These are phyloP conservation scores for Chinchilla lanigera DNA, from an alignment of 2,113 vertebrate species.

Conservation along the genomic window DNA sequence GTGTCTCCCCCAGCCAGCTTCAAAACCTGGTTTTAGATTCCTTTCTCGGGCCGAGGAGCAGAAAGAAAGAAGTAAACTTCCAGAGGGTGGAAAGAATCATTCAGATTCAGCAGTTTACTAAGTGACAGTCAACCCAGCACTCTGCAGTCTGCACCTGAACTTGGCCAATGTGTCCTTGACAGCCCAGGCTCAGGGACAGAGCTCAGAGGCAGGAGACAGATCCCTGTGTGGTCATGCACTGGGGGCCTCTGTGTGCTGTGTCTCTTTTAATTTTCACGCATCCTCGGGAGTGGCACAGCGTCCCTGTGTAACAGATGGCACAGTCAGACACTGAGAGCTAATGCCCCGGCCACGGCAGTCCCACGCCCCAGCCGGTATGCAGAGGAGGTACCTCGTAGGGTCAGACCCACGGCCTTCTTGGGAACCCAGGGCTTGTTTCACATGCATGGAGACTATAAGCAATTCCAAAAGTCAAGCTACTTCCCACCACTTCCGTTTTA, in stretches of 20 bases:
- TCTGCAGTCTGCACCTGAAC: not conserved
- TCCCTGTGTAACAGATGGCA: not conserved
- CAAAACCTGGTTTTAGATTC: not conserved
- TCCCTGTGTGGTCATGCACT: not conserved
- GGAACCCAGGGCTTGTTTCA: not conserved
- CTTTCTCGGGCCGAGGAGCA: not conserved
- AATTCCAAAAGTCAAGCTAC: not conserved
- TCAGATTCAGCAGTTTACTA: not conserved
- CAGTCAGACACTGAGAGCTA: not conserved
- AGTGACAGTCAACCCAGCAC: not conserved
- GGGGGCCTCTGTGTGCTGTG: not conserved
- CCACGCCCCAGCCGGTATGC: not conserved
- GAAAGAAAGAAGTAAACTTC: not conserved
- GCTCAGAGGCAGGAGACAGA: not conserved
- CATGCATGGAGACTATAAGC: not conserved
- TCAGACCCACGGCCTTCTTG: not conserved
- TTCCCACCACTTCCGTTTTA: not conserved
- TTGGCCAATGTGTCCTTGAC: not conserved
- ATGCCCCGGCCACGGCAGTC: not conserved
- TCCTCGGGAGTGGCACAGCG: accelerated
- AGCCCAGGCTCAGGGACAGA: not conserved
- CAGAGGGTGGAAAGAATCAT: not conserved
- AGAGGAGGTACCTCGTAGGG: not conserved
- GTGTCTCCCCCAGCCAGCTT: not conserved
- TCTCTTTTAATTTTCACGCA: not conserved